Conservation (phyloP, 2,888 invertebrate genomes). For the Prenolepis imparis region DNA sequence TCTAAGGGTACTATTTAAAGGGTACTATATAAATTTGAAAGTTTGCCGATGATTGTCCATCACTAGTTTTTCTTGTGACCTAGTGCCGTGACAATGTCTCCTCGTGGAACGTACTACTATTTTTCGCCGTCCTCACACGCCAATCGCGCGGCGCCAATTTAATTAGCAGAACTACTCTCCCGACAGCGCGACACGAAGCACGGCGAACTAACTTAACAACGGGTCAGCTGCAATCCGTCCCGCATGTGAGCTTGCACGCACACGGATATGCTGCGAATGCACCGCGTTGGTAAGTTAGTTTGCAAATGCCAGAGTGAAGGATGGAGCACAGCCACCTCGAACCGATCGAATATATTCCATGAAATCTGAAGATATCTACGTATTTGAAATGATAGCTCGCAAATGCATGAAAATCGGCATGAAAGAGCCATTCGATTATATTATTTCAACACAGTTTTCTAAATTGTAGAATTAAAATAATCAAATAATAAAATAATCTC, state of each 20-base stretch:
- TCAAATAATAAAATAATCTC: no score
- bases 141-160: conserved; percentile 75
- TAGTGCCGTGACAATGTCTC: conserved; percentile 36
- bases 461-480: background rate
- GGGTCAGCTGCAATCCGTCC: conserved; percentile 84
- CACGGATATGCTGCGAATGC: conserved; percentile 39
- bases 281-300: conserved; percentile 77
- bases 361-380: conserved; percentile 22
- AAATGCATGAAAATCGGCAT: background rate
- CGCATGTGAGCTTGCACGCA: conserved; percentile 61
- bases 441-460: background rate
- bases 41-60: conserved; percentile 43
- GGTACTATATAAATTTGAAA: conserved; percentile 45
- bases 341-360: background rate
- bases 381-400: background rate
- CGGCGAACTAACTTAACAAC: conserved; percentile 83
- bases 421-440: background rate
- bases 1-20: conserved; percentile 23
- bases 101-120: conserved; percentile 51
- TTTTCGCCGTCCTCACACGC: conserved; percentile 57
- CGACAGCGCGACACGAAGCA: conserved; percentile 78
- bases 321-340: conserved; percentile 67
- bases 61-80: conserved; percentile 42
- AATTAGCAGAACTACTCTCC: conserved; percentile 83
- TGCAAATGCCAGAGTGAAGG: conserved; percentile 78